Conservation (phyloP, 2,888 invertebrate species). For the Calliphora vomitoria region DNA sequence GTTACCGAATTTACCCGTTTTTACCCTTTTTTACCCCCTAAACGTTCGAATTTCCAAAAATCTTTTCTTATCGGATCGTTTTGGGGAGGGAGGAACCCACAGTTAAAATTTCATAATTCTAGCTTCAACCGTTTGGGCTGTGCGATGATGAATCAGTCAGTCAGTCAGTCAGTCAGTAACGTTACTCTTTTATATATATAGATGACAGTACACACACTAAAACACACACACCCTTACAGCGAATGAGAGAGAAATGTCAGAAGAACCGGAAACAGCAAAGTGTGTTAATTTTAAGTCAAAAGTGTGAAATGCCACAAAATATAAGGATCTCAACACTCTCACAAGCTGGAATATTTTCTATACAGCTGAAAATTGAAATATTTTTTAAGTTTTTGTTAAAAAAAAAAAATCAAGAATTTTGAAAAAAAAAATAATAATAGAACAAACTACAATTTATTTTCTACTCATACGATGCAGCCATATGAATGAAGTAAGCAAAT, state of each 20-base stretch:
- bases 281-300: conserved; percentile 48
- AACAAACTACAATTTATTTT: conserved; percentile 47
- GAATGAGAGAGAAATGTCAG: background rate
- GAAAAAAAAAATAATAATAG: background rate
- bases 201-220: conserved; percentile 25
- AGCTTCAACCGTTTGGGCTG: too few species aligned
- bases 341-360: background rate
- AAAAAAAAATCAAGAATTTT: conserved; percentile 6
- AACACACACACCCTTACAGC: background rate
- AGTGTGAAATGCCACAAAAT: conserved; percentile 38
- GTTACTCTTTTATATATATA: too few species aligned
- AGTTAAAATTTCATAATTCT: too few species aligned
- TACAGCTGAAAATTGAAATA: background rate
- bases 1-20: too few species aligned
- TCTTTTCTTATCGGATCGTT: too few species aligned
- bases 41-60: too few species aligned
- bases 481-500: conserved; percentile 63
- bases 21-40: too few species aligned
- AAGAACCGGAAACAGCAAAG: conserved; percentile 12
- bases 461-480: conserved; percentile 42
- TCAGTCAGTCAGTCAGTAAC: too few species aligned
- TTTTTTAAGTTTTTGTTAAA: conserved; percentile 33
- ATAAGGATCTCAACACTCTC: background rate
- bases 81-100: too few species aligned
- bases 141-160: too few species aligned